Percentiles rank a stretch among this genome's conserved stretches.
These are phyloP conservation scores for Temnothorax rugatulus DNA, from an alignment of 2,888 invertebrate species.

Conservation along the genomic window DNA sequence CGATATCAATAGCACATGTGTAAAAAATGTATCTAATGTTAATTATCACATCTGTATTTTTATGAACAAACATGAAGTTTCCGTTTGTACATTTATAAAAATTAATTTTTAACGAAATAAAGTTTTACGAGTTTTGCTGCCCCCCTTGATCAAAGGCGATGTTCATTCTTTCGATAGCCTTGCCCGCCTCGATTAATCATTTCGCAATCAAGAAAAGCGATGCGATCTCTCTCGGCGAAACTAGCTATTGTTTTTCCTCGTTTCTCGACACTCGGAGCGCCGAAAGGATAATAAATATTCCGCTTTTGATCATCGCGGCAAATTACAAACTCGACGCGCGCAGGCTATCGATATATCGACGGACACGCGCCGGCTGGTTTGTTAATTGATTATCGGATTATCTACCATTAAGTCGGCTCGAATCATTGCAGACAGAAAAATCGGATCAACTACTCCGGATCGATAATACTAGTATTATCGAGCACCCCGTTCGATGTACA, in stretches of 20 bases:
- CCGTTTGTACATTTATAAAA: slow-evolving; percentile 12
- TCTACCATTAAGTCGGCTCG: slow-evolving; percentile 34
- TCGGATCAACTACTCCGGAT: slow-evolving; percentile 12
- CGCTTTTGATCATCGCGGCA: slow-evolving; percentile 69
- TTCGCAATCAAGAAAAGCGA: slow-evolving; percentile 23
- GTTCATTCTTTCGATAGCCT: slow-evolving; percentile 27
- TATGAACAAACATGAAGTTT: neutral
- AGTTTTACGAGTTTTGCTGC: neutral
- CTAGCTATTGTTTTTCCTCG: slow-evolving; percentile 34
- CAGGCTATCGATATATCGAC: slow-evolving; percentile 43
- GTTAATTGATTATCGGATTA: slow-evolving; percentile 65
- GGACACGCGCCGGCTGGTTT: slow-evolving; percentile 46
- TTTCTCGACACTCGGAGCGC: neutral
- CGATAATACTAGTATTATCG: slow-evolving; percentile 31
- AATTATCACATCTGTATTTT: neutral
- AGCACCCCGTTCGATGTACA: neutral
- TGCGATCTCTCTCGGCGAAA: slow-evolving; percentile 27
- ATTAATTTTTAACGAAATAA: neutral
- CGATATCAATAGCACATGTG: neutral
- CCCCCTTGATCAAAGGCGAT: slow-evolving; percentile 18
- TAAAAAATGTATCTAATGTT: slow-evolving; percentile 20
- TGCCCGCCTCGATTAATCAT: slow-evolving; percentile 29
- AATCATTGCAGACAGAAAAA: slow-evolving; percentile 38
- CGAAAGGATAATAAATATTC: slow-evolving; percentile 51
- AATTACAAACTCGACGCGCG: slow-evolving; percentile 68